These are phyloP conservation scores for Mormyrus hasselquistii DNA, from an alignment of 2,797 vertebrate species.

Conservation along the genomic window DNA sequence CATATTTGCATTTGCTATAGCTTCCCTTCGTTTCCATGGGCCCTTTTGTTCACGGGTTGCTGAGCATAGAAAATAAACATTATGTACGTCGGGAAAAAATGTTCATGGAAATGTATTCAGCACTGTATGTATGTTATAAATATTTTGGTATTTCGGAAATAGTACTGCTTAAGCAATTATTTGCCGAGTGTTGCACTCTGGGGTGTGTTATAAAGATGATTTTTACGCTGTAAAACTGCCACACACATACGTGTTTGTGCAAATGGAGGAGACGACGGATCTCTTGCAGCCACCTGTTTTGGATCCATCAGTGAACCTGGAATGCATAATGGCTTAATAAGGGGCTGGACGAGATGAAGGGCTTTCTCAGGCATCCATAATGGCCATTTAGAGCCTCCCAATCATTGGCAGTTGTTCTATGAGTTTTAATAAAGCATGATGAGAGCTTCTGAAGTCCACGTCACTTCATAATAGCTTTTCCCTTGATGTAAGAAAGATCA, in stretches of 20 bases:
- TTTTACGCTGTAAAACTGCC: background rate
- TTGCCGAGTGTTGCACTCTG: background rate
- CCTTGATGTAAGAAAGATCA: conserved; percentile 25
- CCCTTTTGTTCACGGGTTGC: background rate
- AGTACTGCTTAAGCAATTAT: background rate
- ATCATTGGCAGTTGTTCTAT: conserved; percentile 30
- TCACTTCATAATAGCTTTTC: conserved; percentile 39
- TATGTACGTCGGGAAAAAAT: background rate
- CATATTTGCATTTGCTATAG: background rate
- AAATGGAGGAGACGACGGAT: background rate
- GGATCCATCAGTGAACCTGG: background rate
- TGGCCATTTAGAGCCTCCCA: background rate
- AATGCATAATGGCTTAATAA: background rate
- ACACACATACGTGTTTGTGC: background rate
- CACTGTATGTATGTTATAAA: background rate
- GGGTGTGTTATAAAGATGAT: background rate
- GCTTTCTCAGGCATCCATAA: background rate
- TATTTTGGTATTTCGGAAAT: background rate
- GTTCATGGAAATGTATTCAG: background rate
- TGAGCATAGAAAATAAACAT: background rate
- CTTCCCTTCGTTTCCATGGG: background rate
- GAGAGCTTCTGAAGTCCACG: conserved; percentile 31
- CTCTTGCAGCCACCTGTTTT: background rate
- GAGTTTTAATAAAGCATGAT: conserved; percentile 37
- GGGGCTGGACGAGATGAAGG: background rate